phyloP scores from a whole-genome alignment of 2,888 invertebrate genomes.

The Oscheius sp. region DNA sequence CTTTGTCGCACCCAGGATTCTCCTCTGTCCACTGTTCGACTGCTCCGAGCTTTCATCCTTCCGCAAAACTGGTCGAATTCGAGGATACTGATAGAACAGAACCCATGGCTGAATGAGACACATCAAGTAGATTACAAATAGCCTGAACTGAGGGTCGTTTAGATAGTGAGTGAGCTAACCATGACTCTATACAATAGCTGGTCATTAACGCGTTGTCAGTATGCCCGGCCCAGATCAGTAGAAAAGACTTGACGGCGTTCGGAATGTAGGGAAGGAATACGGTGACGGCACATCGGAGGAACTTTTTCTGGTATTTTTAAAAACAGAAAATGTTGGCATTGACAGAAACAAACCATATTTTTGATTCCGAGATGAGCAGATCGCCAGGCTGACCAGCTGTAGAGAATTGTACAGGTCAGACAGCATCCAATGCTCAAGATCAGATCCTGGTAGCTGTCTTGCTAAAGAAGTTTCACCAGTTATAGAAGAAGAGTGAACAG shows the following conservation, averaged over 20 bases:
- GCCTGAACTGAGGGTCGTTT: not conserved
- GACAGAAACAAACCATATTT: not conserved
- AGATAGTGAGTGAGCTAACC: not conserved
- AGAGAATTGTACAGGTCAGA: too few relatives aligned
- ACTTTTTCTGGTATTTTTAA: conserved; percentile 9
- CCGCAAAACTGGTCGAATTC: not conserved
- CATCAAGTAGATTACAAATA: conserved; percentile 21
- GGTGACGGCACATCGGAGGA: conserved; percentile 17
- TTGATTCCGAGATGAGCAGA: too few relatives aligned
- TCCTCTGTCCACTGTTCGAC: too few relatives aligned
- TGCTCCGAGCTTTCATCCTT: too few relatives aligned
- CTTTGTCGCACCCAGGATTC: too few relatives aligned
- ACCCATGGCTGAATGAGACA: conserved; percentile 16
- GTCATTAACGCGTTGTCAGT: not conserved
- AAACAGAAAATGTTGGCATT: not conserved
- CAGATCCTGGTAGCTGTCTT: too few relatives aligned
- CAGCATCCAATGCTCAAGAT: too few relatives aligned
- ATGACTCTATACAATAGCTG: conserved; percentile 12
- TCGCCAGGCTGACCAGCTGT: too few relatives aligned
- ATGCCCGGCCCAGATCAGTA: conserved; percentile 6
- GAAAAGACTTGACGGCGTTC: conserved; percentile 17
- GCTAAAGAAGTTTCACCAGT: too few relatives aligned
- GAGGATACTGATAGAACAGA: not conserved
- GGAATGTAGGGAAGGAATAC: conserved; percentile 23
- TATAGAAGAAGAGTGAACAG: too few relatives aligned